phyloP scores from a whole-genome alignment of 2,113 vertebrate species.

The Hippocampus abdominalis region DNA sequence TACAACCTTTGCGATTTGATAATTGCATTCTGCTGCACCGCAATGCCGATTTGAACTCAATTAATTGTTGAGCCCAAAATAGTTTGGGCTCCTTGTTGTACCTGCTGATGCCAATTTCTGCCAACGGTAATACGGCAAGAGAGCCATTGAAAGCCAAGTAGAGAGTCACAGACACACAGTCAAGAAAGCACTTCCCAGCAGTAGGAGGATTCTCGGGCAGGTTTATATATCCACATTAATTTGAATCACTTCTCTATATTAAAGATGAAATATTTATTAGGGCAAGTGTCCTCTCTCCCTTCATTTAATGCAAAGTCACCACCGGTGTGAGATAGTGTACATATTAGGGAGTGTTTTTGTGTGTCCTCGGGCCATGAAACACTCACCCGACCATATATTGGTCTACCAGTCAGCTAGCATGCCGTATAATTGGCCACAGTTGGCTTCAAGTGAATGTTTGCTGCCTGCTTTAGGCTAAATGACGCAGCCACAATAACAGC shows the following conservation, averaged over 20 bases:
- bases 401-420: constrained; percentile 41
- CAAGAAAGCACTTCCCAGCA: neutral
- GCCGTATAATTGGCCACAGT: constrained; percentile 60
- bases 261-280: neutral
- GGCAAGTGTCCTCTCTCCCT: neutral
- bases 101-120: neutral
- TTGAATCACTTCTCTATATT: neutral
- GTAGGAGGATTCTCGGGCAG: neutral
- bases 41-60: no score
- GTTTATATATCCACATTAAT: neutral
- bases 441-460: constrained; percentile 57
- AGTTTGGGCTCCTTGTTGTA: neutral
- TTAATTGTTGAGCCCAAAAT: neutral
- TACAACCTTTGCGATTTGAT: no score
- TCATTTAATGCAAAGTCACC: neutral
- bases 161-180: neutral
- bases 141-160: neutral
- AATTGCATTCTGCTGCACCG: no score
- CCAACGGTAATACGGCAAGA: neutral
- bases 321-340: neutral
- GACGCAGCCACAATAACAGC: constrained; percentile 41
- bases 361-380: constrained; percentile 21
- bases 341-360: constrained; percentile 10
- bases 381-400: constrained; percentile 13
- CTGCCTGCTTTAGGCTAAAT: constrained; percentile 44